Evolutionary conservation across 2,113 vertebrate genomes (phyloP).

Genomic region (Cryptomyrus ogoouensis): DNA sequence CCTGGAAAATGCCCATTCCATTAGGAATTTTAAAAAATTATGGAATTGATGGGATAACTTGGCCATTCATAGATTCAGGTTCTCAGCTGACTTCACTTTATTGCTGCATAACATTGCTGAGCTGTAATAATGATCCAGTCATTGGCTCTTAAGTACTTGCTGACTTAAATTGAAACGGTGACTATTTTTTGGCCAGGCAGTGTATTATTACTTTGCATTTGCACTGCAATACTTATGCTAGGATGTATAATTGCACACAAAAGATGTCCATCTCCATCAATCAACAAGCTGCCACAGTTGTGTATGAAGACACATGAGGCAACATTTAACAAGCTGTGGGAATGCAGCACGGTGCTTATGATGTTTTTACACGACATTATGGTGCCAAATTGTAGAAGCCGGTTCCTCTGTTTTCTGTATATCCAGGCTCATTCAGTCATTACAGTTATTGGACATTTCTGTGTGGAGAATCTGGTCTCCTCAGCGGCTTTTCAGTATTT

Average conservation of each 20-base stretch:
- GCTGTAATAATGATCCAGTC: no score
- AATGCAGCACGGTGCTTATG: not conserved
- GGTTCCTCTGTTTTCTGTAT: not conserved
- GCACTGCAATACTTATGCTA: not conserved
- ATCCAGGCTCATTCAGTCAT: not conserved
- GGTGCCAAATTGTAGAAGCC: not conserved
- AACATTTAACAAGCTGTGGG: not conserved
- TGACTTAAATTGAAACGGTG: no score
- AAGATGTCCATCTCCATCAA: not conserved
- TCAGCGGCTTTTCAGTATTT: not conserved
- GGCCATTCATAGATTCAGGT: no score
- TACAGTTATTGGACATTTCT: not conserved
- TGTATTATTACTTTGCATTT: not conserved
- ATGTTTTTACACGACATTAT: not conserved
- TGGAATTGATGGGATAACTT: no score
- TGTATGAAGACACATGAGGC: conserved; percentile 6
- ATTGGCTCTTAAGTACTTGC: no score
- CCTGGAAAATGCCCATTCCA: no score
- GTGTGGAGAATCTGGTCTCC: not conserved
- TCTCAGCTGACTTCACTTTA: no score
- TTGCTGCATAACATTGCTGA: no score
- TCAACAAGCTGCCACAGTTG: not conserved
- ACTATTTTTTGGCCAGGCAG: no score
- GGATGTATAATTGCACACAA: not conserved
- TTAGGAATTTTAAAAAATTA: no score